Percentiles rank a stretch among this genome's conserved stretches.
Conservation (phyloP, 2,113 vertebrate genomes). For the Toxotes chatareus region DNA sequence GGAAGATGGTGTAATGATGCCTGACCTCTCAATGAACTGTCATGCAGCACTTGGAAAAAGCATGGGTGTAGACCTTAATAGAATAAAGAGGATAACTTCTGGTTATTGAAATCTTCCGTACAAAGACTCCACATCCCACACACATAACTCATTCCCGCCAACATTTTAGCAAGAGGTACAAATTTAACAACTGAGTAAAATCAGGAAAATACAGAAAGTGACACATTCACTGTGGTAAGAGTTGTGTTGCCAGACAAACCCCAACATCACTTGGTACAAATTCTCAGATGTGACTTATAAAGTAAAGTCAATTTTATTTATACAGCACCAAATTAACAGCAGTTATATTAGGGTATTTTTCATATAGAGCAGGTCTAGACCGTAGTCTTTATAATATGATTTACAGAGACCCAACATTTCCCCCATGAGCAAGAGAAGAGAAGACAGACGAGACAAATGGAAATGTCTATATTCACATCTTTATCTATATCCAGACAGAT, state of each 20-base stretch:
- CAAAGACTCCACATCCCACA: background rate
- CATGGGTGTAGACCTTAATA: background rate
- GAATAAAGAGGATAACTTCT: constrained; percentile 2
- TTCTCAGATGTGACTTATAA: background rate
- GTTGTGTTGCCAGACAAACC: background rate
- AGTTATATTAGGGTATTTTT: too few relatives aligned
- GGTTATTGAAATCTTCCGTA: background rate
- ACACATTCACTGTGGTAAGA: background rate
- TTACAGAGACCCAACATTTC: too few relatives aligned
- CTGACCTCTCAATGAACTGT: constrained; percentile 22
- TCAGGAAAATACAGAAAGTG: background rate
- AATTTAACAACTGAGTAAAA: background rate
- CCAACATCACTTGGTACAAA: background rate
- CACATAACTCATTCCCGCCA: background rate
- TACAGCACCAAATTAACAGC: too few relatives aligned
- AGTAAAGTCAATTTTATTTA: too few relatives aligned
- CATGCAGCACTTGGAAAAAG: constrained; percentile 9
- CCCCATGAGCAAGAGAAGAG: too few relatives aligned
- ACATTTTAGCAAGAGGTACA: background rate
- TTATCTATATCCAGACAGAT: background rate
- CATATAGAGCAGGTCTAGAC: too few relatives aligned
- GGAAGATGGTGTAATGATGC: constrained; percentile 11
- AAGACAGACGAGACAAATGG: background rate
- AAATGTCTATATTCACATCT: background rate
- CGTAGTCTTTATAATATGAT: too few relatives aligned